Evolutionary conservation across 1,140 invertebrate genomes (phyloP).

Genomic region (Nephila pilipes): DNA sequence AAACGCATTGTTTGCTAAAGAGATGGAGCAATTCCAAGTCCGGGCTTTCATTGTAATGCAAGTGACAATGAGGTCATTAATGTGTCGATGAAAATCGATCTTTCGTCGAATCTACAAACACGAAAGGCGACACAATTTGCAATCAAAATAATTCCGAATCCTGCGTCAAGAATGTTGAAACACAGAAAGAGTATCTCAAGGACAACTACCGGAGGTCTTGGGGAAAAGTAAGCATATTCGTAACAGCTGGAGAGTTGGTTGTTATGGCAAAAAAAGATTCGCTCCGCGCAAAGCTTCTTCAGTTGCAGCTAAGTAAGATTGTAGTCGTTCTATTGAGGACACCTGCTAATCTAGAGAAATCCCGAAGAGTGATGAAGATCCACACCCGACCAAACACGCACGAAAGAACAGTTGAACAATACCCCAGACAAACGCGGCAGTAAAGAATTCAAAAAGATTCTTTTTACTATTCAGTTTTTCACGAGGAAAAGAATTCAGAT

Average conservation of each 20-base stretch:
- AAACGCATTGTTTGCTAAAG: not conserved
- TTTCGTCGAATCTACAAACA: not conserved
- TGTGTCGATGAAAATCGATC: not conserved
- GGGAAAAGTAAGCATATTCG: not conserved
- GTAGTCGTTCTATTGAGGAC: not conserved
- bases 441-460: constrained; percentile 1
- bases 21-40: not conserved
- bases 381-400: not conserved
- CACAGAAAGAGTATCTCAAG: not conserved
- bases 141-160: not conserved
- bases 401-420: not conserved
- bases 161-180: not conserved
- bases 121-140: not conserved
- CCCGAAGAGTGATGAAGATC: not conserved
- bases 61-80: constrained; percentile 11
- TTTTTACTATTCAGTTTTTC: constrained; percentile 6
- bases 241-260: not conserved
- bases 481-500: not conserved
- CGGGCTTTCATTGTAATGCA: not conserved
- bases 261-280: not conserved
- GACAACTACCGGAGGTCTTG: not conserved
- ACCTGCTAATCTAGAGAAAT: not conserved
- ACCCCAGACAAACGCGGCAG: not conserved
- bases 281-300: not conserved
- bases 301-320: not conserved